Evolutionary conservation across 2,888 invertebrate genomes (phyloP).

Genomic region (Meandrusa payeni): DNA sequence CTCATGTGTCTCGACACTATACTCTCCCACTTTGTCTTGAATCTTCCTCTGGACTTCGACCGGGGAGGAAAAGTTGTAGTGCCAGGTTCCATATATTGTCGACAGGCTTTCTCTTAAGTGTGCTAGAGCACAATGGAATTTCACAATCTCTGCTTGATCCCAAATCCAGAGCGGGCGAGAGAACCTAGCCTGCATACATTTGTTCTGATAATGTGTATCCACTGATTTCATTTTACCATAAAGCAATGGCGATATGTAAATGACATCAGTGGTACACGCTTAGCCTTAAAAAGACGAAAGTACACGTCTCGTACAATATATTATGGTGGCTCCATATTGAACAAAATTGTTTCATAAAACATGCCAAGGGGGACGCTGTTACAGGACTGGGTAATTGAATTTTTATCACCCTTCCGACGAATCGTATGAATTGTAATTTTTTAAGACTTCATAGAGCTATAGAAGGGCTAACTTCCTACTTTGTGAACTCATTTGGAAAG

Average conservation of each 20-base stretch:
- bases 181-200: background rate
- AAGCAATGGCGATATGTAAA: background rate
- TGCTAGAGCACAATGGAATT: too few species aligned
- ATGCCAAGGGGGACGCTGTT: conserved; percentile 2
- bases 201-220: background rate
- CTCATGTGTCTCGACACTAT: too few species aligned
- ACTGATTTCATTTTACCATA: background rate
- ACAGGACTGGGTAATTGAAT: conserved; percentile 49
- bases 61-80: too few species aligned
- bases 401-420: conserved; percentile 51
- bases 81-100: too few species aligned
- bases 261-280: background rate
- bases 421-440: conserved; percentile 36
- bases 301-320: background rate
- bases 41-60: too few species aligned
- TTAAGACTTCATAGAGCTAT: background rate
- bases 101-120: too few species aligned
- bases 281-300: background rate
- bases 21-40: too few species aligned
- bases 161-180: too few species aligned
- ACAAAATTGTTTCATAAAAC: conserved; percentile 20
- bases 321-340: conserved; percentile 2
- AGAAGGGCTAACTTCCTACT: background rate
- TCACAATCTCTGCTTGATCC: too few species aligned
- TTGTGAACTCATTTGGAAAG: too few species aligned